Percentiles rank a stretch among this genome's conserved stretches.
phyloP scores from a whole-genome alignment of 2,888 invertebrate species.

The Chloroclystis v-ata region DNA sequence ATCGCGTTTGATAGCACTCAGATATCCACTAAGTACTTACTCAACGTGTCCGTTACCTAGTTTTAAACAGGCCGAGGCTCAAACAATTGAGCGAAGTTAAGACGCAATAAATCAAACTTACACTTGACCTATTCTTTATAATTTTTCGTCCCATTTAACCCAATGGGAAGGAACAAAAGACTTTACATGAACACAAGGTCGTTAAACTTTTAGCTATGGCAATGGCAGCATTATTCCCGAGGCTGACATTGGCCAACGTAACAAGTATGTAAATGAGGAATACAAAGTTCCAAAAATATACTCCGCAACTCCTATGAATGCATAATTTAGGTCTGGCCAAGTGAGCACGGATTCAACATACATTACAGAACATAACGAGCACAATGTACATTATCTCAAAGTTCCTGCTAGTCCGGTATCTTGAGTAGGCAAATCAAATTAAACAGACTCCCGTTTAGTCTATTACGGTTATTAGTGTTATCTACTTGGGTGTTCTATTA shows the following conservation, averaged over 20 bases:
- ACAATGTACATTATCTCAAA: not conserved
- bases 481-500: slow-evolving; percentile 9
- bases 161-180: not conserved
- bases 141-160: not conserved
- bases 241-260: slow-evolving; percentile 15
- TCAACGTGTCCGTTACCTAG: slow-evolving; percentile 14
- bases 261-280: slow-evolving; percentile 1
- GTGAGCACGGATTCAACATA: not conserved
- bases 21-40: no score
- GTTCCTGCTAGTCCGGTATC: slow-evolving; percentile 2
- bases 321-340: slow-evolving; percentile 2
- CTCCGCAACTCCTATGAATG: not conserved
- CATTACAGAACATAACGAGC: not conserved
- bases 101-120: slow-evolving; percentile 6
- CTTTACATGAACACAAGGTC: slow-evolving; percentile 12
- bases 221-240: slow-evolving; percentile 11
- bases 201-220: slow-evolving; percentile 7
- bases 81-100: slow-evolving; percentile 13
- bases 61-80: slow-evolving; percentile 12
- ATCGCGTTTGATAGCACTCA: slow-evolving; percentile 1
- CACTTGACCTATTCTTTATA: not conserved
- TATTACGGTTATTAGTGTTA: slow-evolving; percentile 10
- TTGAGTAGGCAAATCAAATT: slow-evolving; percentile 12
- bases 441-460: slow-evolving; percentile 4
- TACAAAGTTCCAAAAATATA: slow-evolving; percentile 3